Evolutionary conservation across 2,888 invertebrate genomes (phyloP), one percentile per base, ranked within the genome.

Genomic region (Pseudococcus viburni): DNA sequence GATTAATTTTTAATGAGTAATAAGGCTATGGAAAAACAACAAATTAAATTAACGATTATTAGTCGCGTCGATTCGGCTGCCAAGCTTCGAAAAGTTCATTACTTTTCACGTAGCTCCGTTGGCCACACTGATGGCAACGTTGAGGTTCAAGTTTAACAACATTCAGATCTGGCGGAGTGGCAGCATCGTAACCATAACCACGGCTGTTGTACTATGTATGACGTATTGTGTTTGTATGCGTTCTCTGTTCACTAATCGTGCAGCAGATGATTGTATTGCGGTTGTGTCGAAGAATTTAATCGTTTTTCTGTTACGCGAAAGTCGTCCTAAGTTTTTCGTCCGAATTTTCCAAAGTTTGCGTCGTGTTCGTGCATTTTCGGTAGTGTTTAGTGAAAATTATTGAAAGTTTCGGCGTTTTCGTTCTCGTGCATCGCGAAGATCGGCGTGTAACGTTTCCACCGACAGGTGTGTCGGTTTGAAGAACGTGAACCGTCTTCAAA

Each of bases 111-210:
- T 46, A 12, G 1, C 17, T 17, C 7, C 0, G 77, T 9, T 86
- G 86, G 73, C 4, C 26, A 68, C 86, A 86, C 86, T 86, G 86
- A 17, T 46, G 17, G 9, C 22, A 19, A 86, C 73, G 86, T 73
- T 86, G 86, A 86, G 86, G 86, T 86, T 86, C 86, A 86, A 86
- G 86, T 86, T 86, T 86, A 86, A 86, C 86, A 86, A 73, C 86
- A 86, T 73, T 64, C 86, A 68, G 86, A 86, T 59, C 86, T 64
- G 86, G 42, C 42, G 42, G 42, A 42, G 42, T 42, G 8, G 86
- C 86, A 64, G 64, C 68, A 48, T 68, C 42, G 86, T 86, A 86
- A 86, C 48, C 77, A 73, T 86, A 86, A 73, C 86, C 73, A 86
- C 73, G 86, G 77, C 73, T 64, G 86, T 86, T 86, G 86, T 86